Evolutionary conservation across 2,888 invertebrate species (phyloP), one percentile per base, ranked within the genome.

Genomic region (Mycogona germanica): DNA sequence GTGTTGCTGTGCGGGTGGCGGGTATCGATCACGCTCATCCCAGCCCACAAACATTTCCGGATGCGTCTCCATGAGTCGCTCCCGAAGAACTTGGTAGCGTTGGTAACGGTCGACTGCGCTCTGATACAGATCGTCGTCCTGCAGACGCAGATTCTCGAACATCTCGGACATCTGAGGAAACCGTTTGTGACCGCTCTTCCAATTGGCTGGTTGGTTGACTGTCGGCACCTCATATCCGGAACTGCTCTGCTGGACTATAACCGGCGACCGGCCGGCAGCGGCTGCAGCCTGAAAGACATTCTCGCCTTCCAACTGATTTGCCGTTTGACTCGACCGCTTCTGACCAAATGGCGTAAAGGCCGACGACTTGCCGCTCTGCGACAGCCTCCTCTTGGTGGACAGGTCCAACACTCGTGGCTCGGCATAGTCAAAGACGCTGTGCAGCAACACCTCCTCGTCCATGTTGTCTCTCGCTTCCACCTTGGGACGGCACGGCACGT

Each of bases 1-100:
- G n/a, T n/a, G n/a, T n/a, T n/a, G n/a, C n/a, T n/a, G 7, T 17
- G 9, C 7, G 17, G 9, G 17, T 17, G 41, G 17, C 25, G 21
- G 23, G 19, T n/a, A 23, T 4, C 44, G 44, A 6, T 44, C 44
- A 21, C 19, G 19, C 6, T 17, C 44, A n/a, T n/a, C 80, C 78
- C 64, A 78, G 79, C 0, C 72, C 60, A 67, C 58, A 73, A 75
- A 6, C 76, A 72, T 42, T 69, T 72, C 30, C 77, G 78, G 28
- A 70, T 68, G 7, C 64, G 67, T 52, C 78, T 78, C 26, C 71
- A 57, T 70, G 68, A 12, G 73, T 69, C 59, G 2, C 55, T 59
- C 46, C 40, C 55, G 35, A 55, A 52, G 29, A 55, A 52, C 19
- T 14, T 3, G 38, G 55, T 21, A 49, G 29, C 47, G 38, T n/a